Conservation (phyloP, 2,888 invertebrate genomes). For the Branchipolynoe longqiensis region DNA sequence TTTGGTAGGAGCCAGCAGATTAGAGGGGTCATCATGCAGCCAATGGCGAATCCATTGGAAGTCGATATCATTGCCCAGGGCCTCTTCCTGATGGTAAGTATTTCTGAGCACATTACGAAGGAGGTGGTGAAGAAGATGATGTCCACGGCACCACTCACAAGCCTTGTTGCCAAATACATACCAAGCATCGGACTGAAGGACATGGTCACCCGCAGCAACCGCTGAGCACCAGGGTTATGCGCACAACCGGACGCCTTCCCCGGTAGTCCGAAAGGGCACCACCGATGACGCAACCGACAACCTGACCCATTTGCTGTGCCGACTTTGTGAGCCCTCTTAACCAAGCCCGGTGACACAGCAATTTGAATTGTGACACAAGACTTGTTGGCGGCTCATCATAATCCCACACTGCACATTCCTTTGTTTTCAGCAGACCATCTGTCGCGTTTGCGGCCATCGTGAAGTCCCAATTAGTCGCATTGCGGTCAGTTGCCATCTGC, state of each 20-base stretch:
- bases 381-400: not conserved
- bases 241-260: not conserved
- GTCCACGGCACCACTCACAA: not conserved
- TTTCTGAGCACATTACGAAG: conserved; percentile 6
- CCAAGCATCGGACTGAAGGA: not conserved
- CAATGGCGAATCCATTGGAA: not conserved
- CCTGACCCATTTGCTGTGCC: not conserved
- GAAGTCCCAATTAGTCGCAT: no score
- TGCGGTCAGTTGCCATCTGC: not conserved
- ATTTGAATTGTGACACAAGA: not conserved
- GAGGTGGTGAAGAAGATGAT: not conserved
- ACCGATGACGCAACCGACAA: not conserved
- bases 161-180: not conserved
- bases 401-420: not conserved
- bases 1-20: not conserved
- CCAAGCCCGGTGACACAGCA: conserved; percentile 12
- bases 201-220: not conserved
- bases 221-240: not conserved
- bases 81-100: not conserved
- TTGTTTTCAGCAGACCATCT: not conserved
- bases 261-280: not conserved
- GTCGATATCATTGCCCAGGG: not conserved
- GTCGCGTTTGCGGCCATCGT: no score
- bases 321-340: not conserved
- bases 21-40: not conserved